Base-by-base conservation (phyloP, 2,797 vertebrate species). In the Steatocranus sp. region DNA sequence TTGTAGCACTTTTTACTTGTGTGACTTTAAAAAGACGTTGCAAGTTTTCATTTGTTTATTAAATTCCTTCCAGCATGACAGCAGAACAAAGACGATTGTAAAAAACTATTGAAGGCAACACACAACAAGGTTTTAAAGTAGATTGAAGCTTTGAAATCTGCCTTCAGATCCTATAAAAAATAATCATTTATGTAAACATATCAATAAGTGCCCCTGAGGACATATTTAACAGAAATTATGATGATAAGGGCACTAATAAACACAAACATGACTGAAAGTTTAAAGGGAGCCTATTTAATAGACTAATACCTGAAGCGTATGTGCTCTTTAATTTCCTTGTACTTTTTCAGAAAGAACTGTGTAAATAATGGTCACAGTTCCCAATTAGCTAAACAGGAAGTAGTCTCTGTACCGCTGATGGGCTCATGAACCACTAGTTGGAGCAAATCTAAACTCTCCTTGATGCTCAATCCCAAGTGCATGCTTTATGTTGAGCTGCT, bases 321-420 rank as follows among this genome's bases (percentile, higher is more conserved):
- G 36, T 41, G 8, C 20, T 23, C 23, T 11, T 25, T 70, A 27
- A 27, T 27, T 18, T 27, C 38, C 20, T 27, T 11, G 23, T 43
- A 70, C 8, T 70, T 70, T 41, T 23, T 14, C 15, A 43, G 38
- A 0, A 2, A 43, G 14, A 36, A 36, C 58, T 43, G 38, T 73
- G 38, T 46, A 70, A 70, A 10, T 70, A 46, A 70, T 70, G 15
- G n/a, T 43, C 66, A 46, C 38, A 46, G 23, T 30, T 30, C 25
- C 68, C 43, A 48, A 73, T 30, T 12, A 12, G 25, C 20, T 25
- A 68, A 68, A 17, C 63, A 68, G 36, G 12, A 68, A 7, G 36
- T 25, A 43, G 38, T 68, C 12, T 43, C 36, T 17, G 8, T 0
- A 15, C 12, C 5, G 3, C n/a, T 0, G 34, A 6, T 66, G 38